phyloP scores from a whole-genome alignment of 1,140 invertebrate genomes.

The Hormaphis cornu region DNA sequence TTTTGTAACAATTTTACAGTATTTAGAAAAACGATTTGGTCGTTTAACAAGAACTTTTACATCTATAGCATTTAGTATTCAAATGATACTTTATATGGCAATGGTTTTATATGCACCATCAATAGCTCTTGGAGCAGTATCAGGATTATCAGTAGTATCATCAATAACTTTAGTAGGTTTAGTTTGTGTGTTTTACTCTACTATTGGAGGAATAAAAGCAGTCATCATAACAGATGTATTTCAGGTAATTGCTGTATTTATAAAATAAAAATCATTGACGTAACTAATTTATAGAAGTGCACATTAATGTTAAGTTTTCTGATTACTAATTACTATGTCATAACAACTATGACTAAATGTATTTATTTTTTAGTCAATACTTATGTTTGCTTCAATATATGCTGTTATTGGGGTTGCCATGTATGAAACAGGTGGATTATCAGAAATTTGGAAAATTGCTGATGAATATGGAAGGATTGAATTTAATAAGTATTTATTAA shows the following conservation, averaged over 20 bases:
- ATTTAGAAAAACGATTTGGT: conserved; percentile 75
- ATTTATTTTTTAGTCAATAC: conserved; percentile 48
- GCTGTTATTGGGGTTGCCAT: conserved; percentile 63
- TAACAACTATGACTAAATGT: not conserved
- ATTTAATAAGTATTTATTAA: conserved; percentile 47
- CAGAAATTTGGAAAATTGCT: conserved; percentile 58
- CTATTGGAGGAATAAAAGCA: conserved; percentile 80
- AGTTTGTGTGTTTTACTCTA: conserved; percentile 78
- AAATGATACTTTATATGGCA: conserved; percentile 87
- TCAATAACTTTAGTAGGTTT: conserved; percentile 72
- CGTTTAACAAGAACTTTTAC: conserved; percentile 48
- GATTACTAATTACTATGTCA: no score
- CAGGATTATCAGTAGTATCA: conserved; percentile 59
- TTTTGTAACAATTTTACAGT: conserved; percentile 46
- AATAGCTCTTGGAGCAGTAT: conserved; percentile 78
- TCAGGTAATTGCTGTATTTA: conserved; percentile 58
- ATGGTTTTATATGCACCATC: conserved; percentile 89
- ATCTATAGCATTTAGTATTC: conserved; percentile 67
- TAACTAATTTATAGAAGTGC: not conserved
- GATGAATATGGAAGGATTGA: conserved; percentile 54
- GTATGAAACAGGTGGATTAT: conserved; percentile 50
- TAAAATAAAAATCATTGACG: conserved; percentile 60
- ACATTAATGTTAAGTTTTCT: no score
- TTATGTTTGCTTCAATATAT: conserved; percentile 68
- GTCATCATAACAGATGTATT: conserved; percentile 79